Base-by-base conservation (phyloP, 2,888 invertebrate species). In the Drepana falcataria region DNA sequence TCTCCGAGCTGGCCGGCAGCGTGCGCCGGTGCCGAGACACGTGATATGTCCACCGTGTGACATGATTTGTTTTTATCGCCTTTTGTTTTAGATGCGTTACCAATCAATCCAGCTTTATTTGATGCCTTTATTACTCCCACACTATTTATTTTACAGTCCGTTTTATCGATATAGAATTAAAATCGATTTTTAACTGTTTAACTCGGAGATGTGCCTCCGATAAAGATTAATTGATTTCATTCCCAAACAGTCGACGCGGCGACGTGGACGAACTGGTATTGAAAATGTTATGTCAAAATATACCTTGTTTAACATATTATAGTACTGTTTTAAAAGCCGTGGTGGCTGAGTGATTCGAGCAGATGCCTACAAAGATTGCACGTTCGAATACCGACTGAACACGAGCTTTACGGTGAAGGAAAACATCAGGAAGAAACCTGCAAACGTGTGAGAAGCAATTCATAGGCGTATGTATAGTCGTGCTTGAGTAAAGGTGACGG, bases 41-140 rank as follows among this genome's bases (percentile, higher is more conserved):
- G 2, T 4, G 51, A 51, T 37, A 37, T 37, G 37, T 3, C 21
- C 37, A 37, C 40, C 49, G n/a, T 40, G 34, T 40, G 7, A 7
- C 34, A 65, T 82, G 76, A 81, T 80, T 75, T 75, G 74, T 71
- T 67, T 71, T 79, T 75, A 80, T 71, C 71, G 56, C 60, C 51
- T 62, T 64, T 68, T 66, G 70, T 73, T 65, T 73, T 66, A 71
- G 66, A 62, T 68, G 63, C 61, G 58, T 59, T 57, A 56, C 54
- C 68, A 66, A 71, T 73, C 69, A 66, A 61, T 54, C 54, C 33
- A 52, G 55, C 61, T 71, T 69, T 64, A 68, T 62, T 66, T 66
- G 72, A 77, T 72, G 73, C 77, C 78, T 79, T 77, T 75, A 77
- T 81, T 76, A 41, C 51, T 51, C 37, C 40, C 35, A 33, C 33